Percentiles rank a stretch among this genome's conserved stretches.
Conservation (phyloP, 2,888 invertebrate genomes). For the Caenorhabditis sinica region DNA sequence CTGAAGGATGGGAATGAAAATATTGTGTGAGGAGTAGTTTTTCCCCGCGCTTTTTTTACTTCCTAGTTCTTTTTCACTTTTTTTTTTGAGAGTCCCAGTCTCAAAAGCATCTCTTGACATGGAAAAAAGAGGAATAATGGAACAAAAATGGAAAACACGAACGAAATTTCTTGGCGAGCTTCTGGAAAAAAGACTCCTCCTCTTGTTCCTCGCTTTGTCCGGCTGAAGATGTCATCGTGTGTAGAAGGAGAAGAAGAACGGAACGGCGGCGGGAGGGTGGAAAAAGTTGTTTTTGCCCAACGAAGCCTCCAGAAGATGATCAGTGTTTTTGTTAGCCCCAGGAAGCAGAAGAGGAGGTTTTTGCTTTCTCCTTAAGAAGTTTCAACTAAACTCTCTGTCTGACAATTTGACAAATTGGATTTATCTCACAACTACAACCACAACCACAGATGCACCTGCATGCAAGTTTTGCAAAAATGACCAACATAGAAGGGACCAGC, state of each 20-base stretch:
- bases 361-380: slow-evolving; percentile 8
- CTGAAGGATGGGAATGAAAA: slow-evolving; percentile 46
- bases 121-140: background rate
- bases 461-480: slow-evolving; percentile 8
- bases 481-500: background rate
- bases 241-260: slow-evolving; percentile 3
- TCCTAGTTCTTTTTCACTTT: slow-evolving; percentile 20
- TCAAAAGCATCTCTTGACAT: slow-evolving; percentile 5
- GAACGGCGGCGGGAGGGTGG: background rate
- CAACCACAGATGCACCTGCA: slow-evolving; percentile 23
- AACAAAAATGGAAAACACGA: slow-evolving; percentile 29
- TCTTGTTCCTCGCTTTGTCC: slow-evolving; percentile 13
- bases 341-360: background rate
- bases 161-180: slow-evolving; percentile 61
- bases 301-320: slow-evolving; percentile 17
- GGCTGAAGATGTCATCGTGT: slow-evolving; percentile 55
- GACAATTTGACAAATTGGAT: background rate
- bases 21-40: slow-evolving; percentile 8
- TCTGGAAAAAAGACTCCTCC: slow-evolving; percentile 44
- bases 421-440: slow-evolving; percentile 1
- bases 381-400: background rate
- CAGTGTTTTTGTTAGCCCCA: slow-evolving; percentile 7
- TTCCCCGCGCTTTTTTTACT: slow-evolving; percentile 5
- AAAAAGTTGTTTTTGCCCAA: slow-evolving; percentile 33
- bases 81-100: background rate